Evolutionary conservation across 2,888 invertebrate species (phyloP), one percentile per base, ranked within the genome.

Genomic region (Acleris literana): DNA sequence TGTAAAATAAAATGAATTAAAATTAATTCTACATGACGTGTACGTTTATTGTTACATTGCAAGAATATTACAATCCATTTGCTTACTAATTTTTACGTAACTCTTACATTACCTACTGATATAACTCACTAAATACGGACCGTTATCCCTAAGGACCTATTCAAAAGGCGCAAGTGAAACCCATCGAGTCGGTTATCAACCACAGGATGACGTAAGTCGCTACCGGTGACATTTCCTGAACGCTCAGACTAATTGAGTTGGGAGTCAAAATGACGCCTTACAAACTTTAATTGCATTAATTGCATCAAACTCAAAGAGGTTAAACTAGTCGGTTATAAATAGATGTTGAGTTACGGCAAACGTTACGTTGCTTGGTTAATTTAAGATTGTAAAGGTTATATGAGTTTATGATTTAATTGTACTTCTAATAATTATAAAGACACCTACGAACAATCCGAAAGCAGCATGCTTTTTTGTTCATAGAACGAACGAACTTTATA

Each of bases 211-310:
- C 84, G 86, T 83, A 84, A 87, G 73, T 76, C 79, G 81, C 76
- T 79, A 77, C 73, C 77, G 74, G 74, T 80, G 83, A 83, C 81
- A 78, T 83, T 88, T 88, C 86, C 87, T 86, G 80, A 80, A 81
- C 80, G 81, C 77, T 81, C 79, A 72, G 76, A 81, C 81, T 82
- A 84, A 84, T 85, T 83, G 82, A 84, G 76, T 83, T 79, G 49
- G 76, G 77, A 82, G 80, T 79, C 77, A 77, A 79, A 78, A 78
- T 76, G 77, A 79, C 76, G 76, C 75, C 76, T 75, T 80, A 79
- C 83, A 81, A 77, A 77, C 74, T 71, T 64, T 69, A 68, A 67
- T 66, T 56, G 46, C 52, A 52, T 62, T 66, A 52, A 62, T 66
- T 66, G 60, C 65, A 33, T 29, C 43, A 61, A 57, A 57, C 44